Conservation (phyloP, 2,113 vertebrate genomes). For the Pungitius pungitius region DNA sequence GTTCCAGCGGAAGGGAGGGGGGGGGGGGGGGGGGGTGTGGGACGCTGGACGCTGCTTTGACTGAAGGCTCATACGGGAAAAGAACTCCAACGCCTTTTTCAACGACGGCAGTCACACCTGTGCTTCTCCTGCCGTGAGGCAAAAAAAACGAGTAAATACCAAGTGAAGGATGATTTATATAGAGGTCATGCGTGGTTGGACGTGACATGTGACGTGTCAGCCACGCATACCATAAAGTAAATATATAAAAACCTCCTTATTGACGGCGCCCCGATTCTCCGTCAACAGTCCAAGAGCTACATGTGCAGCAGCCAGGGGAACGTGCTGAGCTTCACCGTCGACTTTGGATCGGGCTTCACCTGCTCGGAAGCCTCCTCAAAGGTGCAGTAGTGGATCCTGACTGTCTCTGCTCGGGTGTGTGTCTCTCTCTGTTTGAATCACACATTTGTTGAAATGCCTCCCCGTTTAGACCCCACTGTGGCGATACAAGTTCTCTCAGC, state of each 20-base stretch:
- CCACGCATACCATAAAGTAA: no score
- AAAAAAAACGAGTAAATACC: neutral
- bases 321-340: conserved; percentile 86
- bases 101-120: neutral
- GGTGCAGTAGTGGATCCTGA: conserved; percentile 77
- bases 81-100: no score
- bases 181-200: neutral
- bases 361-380: conserved; percentile 89
- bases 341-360: conserved; percentile 90
- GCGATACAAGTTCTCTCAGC: conserved; percentile 94
- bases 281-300: conserved; percentile 89
- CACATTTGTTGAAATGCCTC: no score
- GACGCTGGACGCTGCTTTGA: no score
- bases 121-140: neutral
- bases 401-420: no score
- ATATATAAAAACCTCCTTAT: no score
- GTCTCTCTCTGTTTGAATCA: no score
- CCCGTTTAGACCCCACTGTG: conserved; percentile 84
- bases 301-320: conserved; percentile 89
- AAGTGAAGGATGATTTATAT: conserved; percentile 3
- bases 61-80: no score
- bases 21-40: no score
- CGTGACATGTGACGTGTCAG: neutral
- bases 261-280: conserved; percentile 42
- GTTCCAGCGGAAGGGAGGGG: no score